A percentile compares a stretch with the other conserved stretches of the same genome.
Evolutionary conservation across 2,888 invertebrate species (phyloP).

Genomic region (Torymus tubicola): DNA sequence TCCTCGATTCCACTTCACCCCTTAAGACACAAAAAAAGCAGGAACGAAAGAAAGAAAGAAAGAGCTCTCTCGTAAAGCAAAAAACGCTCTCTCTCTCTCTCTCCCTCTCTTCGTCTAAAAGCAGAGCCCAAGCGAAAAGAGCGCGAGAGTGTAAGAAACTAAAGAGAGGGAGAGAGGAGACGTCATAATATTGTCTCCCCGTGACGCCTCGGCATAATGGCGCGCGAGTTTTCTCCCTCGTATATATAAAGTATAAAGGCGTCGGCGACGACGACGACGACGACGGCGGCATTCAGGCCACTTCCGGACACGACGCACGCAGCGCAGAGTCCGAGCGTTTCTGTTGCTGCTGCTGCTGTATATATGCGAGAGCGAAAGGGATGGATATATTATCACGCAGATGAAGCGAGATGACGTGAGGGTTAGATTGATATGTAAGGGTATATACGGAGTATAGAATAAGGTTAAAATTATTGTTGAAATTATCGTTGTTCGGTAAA

Average conservation of each 20-base stretch:
- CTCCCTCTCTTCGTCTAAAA: no score
- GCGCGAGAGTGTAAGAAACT: neutral
- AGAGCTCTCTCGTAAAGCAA: neutral
- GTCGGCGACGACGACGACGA: no score
- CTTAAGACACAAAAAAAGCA: neutral
- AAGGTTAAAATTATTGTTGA: no score
- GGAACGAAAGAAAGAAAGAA: slow-evolving; percentile 13
- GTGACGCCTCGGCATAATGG: slow-evolving; percentile 67
- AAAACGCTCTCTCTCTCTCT: neutral
- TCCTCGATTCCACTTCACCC: no score
- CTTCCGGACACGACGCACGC: slow-evolving; percentile 61
- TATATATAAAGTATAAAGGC: slow-evolving; percentile 15
- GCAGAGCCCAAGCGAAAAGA: neutral
- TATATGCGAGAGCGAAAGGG: no score
- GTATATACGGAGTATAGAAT: no score
- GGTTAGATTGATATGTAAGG: no score
- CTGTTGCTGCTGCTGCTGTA: no score
- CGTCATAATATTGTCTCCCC: slow-evolving; percentile 72
- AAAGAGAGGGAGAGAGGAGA: slow-evolving; percentile 58
- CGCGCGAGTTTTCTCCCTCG: slow-evolving; percentile 52
- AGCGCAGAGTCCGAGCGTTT: slow-evolving; percentile 12
- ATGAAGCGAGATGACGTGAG: no score
- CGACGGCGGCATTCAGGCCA: slow-evolving; percentile 60
- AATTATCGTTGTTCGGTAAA: no score
- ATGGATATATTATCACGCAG: no score